A percentile compares a stretch with the other conserved stretches of the same genome.
These are phyloP conservation scores for Momotus momota DNA, from an alignment of 2,797 vertebrate species.

Conservation along the genomic window DNA sequence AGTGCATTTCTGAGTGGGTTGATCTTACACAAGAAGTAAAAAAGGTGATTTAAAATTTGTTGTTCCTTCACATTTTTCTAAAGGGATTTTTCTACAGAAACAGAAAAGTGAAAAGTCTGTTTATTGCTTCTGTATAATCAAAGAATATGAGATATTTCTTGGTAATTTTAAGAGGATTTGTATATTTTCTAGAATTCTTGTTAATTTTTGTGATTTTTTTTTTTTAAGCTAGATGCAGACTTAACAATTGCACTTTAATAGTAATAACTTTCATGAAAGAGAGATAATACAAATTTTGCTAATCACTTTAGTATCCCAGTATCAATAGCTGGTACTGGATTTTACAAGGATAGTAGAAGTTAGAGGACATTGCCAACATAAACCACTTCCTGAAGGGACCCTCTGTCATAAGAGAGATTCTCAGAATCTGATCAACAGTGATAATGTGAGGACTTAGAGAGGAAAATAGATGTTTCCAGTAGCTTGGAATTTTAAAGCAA, in stretches of 20 bases:
- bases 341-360: background rate
- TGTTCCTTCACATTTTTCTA: background rate
- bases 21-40: background rate
- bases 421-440: background rate
- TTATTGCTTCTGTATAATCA: background rate
- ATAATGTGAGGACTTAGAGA: background rate
- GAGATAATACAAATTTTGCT: background rate
- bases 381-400: accelerated
- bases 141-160: background rate
- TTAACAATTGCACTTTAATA: background rate
- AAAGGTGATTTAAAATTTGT: background rate
- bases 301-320: background rate
- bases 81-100: background rate
- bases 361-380: background rate
- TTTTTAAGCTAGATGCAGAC: background rate
- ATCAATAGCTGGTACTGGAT: background rate
- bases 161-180: background rate
- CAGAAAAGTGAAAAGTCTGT: background rate
- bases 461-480: background rate
- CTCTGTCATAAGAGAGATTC: background rate
- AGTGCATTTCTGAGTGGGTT: background rate
- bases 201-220: background rate
- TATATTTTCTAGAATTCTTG: background rate
- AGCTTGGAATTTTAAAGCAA: background rate
- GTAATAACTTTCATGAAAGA: background rate